A percentile compares a stretch with the other conserved stretches of the same genome.
Evolutionary conservation across 2,113 vertebrate species (phyloP).

Genomic region (Nothoprocta perdicaria): DNA sequence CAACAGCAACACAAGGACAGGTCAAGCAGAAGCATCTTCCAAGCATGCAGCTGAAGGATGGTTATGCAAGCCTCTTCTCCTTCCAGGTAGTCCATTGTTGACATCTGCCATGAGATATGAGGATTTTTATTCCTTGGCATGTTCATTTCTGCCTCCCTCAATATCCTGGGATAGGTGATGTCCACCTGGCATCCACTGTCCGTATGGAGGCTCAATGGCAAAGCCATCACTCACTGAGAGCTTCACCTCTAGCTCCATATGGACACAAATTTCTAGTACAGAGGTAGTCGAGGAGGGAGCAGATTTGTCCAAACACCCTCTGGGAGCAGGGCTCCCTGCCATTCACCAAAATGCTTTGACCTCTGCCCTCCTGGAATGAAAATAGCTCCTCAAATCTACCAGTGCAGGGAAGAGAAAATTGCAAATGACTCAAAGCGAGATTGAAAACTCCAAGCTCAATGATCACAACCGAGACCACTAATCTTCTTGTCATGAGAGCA

Average conservation of each 20-base stretch:
- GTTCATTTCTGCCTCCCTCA: not conserved
- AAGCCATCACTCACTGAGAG: not conserved
- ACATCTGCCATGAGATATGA: not conserved
- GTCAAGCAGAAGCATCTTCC: not conserved
- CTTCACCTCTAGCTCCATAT: not conserved
- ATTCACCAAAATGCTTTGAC: conserved; percentile 41
- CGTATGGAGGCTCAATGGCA: not conserved
- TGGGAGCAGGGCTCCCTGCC: not conserved
- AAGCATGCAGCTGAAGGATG: not conserved
- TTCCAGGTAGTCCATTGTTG: not conserved
- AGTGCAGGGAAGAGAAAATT: not conserved
- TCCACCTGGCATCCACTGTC: not conserved
- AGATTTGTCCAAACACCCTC: not conserved
- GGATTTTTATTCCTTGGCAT: not conserved
- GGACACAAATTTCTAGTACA: not conserved
- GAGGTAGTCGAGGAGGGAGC: not conserved
- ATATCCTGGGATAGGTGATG: not conserved
- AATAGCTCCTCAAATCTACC: conserved; percentile 6
- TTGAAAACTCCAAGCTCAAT: not conserved
- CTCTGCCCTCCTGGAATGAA: conserved; percentile 6
- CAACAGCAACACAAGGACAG: not conserved
- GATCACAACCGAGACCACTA: conserved; percentile 8
- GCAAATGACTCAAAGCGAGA: conserved; percentile 1
- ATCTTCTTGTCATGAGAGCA: conserved; percentile 62
- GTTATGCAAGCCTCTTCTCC: not conserved